A percentile compares a stretch with the other conserved stretches of the same genome.
Conservation (phyloP, 2,113 vertebrate species). For the Mungos mungo region DNA sequence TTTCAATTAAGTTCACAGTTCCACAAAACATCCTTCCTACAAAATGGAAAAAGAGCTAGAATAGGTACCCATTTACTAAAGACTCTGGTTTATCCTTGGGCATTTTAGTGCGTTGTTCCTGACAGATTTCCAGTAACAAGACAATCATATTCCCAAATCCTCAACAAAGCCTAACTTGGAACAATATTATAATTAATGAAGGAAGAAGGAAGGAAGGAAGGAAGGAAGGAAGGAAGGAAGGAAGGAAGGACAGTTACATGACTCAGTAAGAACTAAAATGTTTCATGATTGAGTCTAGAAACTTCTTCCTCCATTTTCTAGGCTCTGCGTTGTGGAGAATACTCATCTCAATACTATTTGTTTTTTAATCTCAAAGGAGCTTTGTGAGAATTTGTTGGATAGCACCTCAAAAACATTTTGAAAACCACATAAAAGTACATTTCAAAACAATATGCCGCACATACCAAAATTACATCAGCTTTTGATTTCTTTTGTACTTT, state of each 20-base stretch:
- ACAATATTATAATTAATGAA: background rate
- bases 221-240: background rate
- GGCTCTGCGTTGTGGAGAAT: background rate
- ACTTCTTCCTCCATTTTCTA: background rate
- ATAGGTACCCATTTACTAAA: slow-evolving; percentile 23
- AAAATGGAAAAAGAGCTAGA: slow-evolving; percentile 27
- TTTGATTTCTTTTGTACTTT: background rate
- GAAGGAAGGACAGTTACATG: background rate
- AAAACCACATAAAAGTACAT: slow-evolving; percentile 45
- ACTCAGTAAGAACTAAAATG: background rate
- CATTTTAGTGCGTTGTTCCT: background rate
- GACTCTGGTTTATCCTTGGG: slow-evolving; percentile 17
- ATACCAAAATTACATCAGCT: background rate
- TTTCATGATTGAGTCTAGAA: background rate
- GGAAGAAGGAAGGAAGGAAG: background rate
- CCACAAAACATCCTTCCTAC: slow-evolving; percentile 17
- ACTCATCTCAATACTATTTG: background rate
- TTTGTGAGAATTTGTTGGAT: slow-evolving; percentile 15
- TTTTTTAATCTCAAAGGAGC: slow-evolving; percentile 42
- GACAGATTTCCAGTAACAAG: background rate
- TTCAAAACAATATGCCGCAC: slow-evolving; percentile 5
- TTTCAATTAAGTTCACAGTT: slow-evolving; percentile 58
- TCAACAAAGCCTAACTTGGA: background rate
- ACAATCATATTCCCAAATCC: background rate
- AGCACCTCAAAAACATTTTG: slow-evolving; percentile 41